Base-by-base conservation (phyloP, 2,797 vertebrate genomes). In the Fistularia commersonii region DNA sequence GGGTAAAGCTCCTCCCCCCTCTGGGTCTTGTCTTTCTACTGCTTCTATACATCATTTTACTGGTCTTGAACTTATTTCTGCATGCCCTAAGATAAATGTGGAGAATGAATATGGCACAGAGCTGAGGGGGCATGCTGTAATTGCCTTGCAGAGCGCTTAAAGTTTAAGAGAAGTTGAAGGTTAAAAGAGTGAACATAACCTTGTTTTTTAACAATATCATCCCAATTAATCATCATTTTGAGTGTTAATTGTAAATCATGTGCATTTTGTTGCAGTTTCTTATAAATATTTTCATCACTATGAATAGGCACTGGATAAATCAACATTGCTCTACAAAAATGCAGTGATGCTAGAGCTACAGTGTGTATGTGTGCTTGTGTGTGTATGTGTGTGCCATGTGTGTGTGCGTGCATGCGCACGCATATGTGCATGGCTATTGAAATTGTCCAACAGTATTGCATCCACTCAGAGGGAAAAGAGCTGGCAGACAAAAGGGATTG, bases 391-490 rank as follows among this genome's bases (percentile, higher is more conserved):
- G 49, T 51, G 37, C 6, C 15, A 31, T 50, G n/a, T n/a, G n/a
- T n/a, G n/a, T n/a, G n/a, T n/a, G n/a, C n/a, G n/a, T n/a, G n/a
- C n/a, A n/a, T n/a, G n/a, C n/a, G n/a, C n/a, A n/a, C n/a, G n/a
- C n/a, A n/a, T n/a, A 45, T 66, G 70, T 61, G 70, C 60, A 50
- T 52, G 23, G 48, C 60, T 49, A 61, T 54, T 84, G 72, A 88
- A 85, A 86, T 77, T 70, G 57, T 77, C 71, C n/a, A 72, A 82
- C 64, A 75, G 82, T 79, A 74, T 61, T 80, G 76, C 78, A 80
- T 80, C 82, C 79, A 85, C 84, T 90, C 80, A 82, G 54, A 82
- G 72, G 72, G 69, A 83, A 77, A 83, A 84, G 82, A 82, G 82
- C 77, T 64, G 72, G 68, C 79, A 77, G 73, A 86, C 79, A 84